Conservation (phyloP, 2,113 vertebrate species). For the Gnathonemus longibarbis region DNA sequence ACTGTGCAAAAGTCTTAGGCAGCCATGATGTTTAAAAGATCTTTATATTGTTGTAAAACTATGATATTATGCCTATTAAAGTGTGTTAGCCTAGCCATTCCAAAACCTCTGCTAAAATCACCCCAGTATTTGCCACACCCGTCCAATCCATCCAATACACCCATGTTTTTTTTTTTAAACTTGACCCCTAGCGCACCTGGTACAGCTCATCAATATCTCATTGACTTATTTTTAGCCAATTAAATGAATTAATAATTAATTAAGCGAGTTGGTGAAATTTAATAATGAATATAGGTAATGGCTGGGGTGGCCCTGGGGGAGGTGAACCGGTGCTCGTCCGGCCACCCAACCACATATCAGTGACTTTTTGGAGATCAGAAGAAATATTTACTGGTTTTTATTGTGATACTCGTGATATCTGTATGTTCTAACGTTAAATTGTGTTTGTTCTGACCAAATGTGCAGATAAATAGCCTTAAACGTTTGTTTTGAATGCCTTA, state of each 20-base stretch:
- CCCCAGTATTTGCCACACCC: neutral
- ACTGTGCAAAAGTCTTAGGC: neutral
- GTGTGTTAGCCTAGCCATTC: too few relatives aligned
- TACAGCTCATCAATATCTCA: neutral
- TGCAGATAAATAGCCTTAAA: neutral
- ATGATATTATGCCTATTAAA: neutral
- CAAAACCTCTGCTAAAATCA: too few relatives aligned
- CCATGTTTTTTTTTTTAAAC: neutral
- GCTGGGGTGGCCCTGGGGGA: neutral
- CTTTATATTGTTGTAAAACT: neutral
- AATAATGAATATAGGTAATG: too few relatives aligned
- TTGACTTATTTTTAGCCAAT: neutral
- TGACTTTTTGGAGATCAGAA: neutral
- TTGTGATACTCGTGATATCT: neutral
- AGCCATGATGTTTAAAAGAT: neutral
- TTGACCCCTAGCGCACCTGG: neutral
- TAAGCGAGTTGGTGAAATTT: neutral
- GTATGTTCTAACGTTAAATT: neutral
- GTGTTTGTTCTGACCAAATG: neutral
- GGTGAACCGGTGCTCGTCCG: neutral
- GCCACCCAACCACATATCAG: neutral
- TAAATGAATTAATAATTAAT: neutral
- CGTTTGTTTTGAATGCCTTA: neutral
- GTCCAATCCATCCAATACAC: neutral
- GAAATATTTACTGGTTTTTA: neutral